phyloP scores from a whole-genome alignment of 1,140 invertebrate species.

The Bombus confusus region DNA sequence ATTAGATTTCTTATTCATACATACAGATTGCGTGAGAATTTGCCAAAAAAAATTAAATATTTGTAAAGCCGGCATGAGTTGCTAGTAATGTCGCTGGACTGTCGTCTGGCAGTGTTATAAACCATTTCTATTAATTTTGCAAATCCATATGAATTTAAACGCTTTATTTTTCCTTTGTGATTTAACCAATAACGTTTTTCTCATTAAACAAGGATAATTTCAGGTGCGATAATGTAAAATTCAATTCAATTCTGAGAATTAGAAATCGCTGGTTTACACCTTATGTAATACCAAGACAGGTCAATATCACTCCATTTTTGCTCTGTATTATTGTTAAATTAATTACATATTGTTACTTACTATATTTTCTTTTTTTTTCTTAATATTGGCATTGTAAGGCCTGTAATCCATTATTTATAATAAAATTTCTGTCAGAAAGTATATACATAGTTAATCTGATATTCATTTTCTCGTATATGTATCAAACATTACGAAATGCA shows the following conservation, averaged over 20 bases:
- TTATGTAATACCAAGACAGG: slow-evolving; percentile 74
- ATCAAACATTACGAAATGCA: not conserved
- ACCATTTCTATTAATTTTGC: not conserved
- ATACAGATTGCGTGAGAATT: not conserved
- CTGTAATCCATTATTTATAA: not conserved
- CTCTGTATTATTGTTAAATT: slow-evolving; percentile 22
- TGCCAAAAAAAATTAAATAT: not conserved
- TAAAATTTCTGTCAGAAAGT: not conserved
- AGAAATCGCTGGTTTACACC: slow-evolving; percentile 58
- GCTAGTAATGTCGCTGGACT: slow-evolving; percentile 66
- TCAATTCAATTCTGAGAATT: slow-evolving; percentile 3
- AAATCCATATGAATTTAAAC: not conserved
- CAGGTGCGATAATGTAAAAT: not conserved
- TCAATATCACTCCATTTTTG: slow-evolving; percentile 70
- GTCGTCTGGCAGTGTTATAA: slow-evolving; percentile 39
- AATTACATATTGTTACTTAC: not conserved
- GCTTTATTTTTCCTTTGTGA: not conserved
- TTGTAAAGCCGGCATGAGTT: slow-evolving; percentile 57
- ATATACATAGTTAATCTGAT: not conserved
- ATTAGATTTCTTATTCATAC: too few species aligned
- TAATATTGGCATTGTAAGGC: not conserved
- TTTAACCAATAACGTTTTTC: not conserved
- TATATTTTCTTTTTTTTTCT: not conserved
- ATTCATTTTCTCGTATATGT: not conserved
- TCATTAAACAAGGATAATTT: not conserved